phyloP scores from a whole-genome alignment of 2,113 vertebrate genomes.

The Leptosomus discolor region DNA sequence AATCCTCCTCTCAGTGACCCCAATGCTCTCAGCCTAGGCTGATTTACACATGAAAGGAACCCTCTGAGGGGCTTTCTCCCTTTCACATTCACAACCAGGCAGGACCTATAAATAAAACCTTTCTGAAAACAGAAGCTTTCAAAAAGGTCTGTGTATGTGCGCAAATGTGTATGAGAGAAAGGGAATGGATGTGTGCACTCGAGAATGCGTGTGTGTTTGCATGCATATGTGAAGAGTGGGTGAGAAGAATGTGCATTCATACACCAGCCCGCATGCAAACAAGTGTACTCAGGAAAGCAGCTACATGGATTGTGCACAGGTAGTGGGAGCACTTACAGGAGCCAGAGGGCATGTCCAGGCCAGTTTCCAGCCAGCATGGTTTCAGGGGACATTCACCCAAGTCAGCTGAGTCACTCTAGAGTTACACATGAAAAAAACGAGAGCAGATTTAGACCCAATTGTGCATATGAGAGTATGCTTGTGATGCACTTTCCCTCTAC shows the following conservation, averaged over 20 bases:
- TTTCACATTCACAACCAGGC: conserved; percentile 75
- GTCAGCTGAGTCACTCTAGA: background rate
- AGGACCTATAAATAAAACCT: conserved; percentile 78
- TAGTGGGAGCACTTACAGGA: background rate
- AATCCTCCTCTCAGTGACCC: conserved; percentile 76
- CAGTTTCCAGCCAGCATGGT: background rate
- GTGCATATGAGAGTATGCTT: background rate
- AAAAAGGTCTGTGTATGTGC: conserved; percentile 58
- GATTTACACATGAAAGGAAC: conserved; percentile 84
- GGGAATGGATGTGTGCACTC: conserved; percentile 18
- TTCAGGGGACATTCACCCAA: background rate
- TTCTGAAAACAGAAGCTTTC: conserved; percentile 72
- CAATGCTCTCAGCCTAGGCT: conserved; percentile 64
- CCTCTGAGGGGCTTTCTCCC: conserved; percentile 68
- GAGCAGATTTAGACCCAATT: background rate
- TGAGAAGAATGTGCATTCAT: background rate
- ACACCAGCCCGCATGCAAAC: background rate
- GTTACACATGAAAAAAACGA: background rate
- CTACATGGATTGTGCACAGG: background rate
- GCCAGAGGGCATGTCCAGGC: background rate
- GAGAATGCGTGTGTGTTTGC: conserved; percentile 34
- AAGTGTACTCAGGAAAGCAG: background rate
- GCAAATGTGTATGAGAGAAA: background rate
- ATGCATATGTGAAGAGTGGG: background rate
- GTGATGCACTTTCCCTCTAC: background rate